Evolutionary conservation across 2,113 vertebrate genomes (phyloP).

Genomic region (Collichthys lucidus): DNA sequence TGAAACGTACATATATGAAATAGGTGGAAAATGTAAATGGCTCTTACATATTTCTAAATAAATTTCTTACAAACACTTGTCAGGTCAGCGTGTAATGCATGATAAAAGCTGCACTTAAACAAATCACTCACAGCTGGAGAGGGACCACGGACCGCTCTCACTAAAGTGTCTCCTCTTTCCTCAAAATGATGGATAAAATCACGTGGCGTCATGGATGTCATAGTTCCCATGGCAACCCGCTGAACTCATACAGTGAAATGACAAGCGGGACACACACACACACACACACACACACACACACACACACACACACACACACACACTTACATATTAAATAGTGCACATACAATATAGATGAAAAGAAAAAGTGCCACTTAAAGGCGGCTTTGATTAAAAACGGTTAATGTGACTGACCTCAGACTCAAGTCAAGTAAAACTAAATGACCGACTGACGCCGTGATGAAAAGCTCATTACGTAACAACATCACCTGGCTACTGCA

Average conservation of each 20-base stretch:
- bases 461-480: constrained; percentile 6
- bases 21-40: background rate
- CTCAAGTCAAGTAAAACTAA: background rate
- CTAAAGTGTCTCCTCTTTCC: constrained; percentile 41
- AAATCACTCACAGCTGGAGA: constrained; percentile 55
- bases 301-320: no score
- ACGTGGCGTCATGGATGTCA: constrained; percentile 60
- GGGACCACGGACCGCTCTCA: constrained; percentile 44
- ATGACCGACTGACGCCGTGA: background rate
- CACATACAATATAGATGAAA: constrained; percentile 34
- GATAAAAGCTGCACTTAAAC: constrained; percentile 41
- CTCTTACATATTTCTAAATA: constrained; percentile 24
- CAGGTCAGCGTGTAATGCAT: constrained; percentile 3
- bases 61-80: constrained; percentile 8
- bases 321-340: constrained; percentile 11
- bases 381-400: constrained; percentile 11
- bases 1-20: constrained; percentile 8
- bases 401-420: background rate
- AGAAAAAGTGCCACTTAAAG: constrained; percentile 29
- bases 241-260: constrained; percentile 44
- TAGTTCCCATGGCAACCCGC: constrained; percentile 77
- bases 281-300: constrained; percentile 11
- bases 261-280: constrained; percentile 29
- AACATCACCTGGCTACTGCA: constrained; percentile 26
- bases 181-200: constrained; percentile 49